A percentile compares a stretch with the other conserved stretches of the same genome.
These are phyloP conservation scores for Spicauda simplicius DNA, from an alignment of 2,888 invertebrate species.

Conservation along the genomic window DNA sequence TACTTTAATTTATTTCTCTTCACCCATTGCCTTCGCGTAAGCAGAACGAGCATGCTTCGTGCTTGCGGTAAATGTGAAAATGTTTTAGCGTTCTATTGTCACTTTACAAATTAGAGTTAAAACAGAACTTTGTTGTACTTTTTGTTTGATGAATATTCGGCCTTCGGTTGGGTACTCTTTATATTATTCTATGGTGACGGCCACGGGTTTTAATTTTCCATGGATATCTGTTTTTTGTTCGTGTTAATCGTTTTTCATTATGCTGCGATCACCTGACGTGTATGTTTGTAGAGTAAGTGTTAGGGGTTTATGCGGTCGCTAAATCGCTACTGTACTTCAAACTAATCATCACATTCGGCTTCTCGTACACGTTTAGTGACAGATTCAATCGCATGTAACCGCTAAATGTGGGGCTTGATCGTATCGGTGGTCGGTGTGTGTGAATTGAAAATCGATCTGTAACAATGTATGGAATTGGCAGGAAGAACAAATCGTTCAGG, in stretches of 20 bases:
- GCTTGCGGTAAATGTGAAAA: conserved; percentile 28
- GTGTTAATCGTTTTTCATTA: conserved; percentile 52
- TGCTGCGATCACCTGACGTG: conserved; percentile 28
- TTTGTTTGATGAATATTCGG: conserved; percentile 75
- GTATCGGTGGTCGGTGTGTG: conserved; percentile 41
- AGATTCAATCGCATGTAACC: conserved; percentile 39
- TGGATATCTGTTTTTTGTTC: conserved; percentile 52
- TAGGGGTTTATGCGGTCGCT: conserved; percentile 17
- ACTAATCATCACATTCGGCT: conserved; percentile 34
- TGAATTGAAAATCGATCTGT: conserved; percentile 3
- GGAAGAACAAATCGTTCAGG: conserved; percentile 96
- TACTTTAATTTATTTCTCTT: conserved; percentile 26
- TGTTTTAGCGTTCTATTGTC: conserved; percentile 12
- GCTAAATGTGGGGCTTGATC: conserved; percentile 25
- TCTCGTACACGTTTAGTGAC: conserved; percentile 36
- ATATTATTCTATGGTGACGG: conserved; percentile 63
- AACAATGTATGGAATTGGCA: conserved; percentile 60
- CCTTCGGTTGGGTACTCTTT: conserved; percentile 66
- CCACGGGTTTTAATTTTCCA: conserved; percentile 68
- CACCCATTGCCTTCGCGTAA: conserved; percentile 22
- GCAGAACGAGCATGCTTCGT: conserved; percentile 31
- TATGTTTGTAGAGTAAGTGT: conserved; percentile 6
- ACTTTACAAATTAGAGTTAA: conserved; percentile 30
- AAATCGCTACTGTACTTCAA: conserved; percentile 17
- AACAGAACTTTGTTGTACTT: conserved; percentile 29